phyloP scores from a whole-genome alignment of 2,888 invertebrate genomes.

The Tetranychus piercei region DNA sequence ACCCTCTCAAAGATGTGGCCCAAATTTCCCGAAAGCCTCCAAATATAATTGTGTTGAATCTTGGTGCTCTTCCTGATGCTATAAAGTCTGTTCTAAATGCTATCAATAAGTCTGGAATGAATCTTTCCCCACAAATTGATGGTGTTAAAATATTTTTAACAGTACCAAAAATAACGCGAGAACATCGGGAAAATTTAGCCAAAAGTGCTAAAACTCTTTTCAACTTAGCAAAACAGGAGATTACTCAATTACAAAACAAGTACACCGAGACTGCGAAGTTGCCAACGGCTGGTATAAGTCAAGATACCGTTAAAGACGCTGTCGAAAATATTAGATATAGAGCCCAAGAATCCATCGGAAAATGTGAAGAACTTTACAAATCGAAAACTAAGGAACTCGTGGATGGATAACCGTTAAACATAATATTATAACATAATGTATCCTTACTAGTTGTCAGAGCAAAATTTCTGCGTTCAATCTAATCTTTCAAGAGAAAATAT shows the following conservation, averaged over 20 bases:
- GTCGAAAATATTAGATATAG: slow-evolving; percentile 38
- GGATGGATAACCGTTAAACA: background rate
- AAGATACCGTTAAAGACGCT: slow-evolving; percentile 48
- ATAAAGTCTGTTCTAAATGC: slow-evolving; percentile 58
- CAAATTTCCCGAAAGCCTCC: slow-evolving; percentile 71
- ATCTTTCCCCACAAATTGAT: slow-evolving; percentile 83
- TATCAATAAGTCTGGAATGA: slow-evolving; percentile 61
- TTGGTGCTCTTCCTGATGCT: slow-evolving; percentile 64
- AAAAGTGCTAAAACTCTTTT: slow-evolving; percentile 68
- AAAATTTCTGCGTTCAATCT: too few relatives aligned
- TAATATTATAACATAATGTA: background rate
- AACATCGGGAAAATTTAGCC: slow-evolving; percentile 67
- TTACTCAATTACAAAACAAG: slow-evolving; percentile 56
- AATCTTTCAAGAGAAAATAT: too few relatives aligned
- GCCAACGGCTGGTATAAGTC: slow-evolving; percentile 43
- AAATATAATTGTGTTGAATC: slow-evolving; percentile 63
- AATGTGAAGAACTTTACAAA: slow-evolving; percentile 13
- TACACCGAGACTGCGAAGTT: slow-evolving; percentile 51
- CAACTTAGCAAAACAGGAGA: slow-evolving; percentile 53
- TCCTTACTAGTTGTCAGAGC: too few relatives aligned
- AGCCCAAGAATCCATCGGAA: background rate
- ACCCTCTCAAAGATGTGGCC: slow-evolving; percentile 39
- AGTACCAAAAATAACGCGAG: slow-evolving; percentile 77
- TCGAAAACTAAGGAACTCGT: slow-evolving; percentile 10
- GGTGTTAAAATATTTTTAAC: slow-evolving; percentile 72